phyloP scores from a whole-genome alignment of 2,113 vertebrate genomes.

The Aphyosemion australe region DNA sequence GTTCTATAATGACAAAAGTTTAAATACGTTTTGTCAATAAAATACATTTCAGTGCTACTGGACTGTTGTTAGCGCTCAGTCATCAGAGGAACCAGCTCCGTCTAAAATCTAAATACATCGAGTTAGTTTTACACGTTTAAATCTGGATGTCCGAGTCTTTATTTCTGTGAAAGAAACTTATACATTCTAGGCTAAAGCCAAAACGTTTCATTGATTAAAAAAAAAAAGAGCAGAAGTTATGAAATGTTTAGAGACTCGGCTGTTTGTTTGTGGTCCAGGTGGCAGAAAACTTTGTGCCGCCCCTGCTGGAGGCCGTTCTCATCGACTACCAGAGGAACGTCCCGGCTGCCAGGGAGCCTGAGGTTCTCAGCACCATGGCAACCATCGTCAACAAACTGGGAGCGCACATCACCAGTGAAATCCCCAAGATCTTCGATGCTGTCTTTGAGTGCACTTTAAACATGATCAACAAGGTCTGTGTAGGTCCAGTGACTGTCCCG shows the following conservation, averaged over 20 bases:
- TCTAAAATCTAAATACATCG: too few species aligned
- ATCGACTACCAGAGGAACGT: conserved; percentile 99
- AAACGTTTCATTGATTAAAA: too few species aligned
- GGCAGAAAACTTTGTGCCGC: conserved; percentile 98
- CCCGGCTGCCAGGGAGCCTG: conserved; percentile 94
- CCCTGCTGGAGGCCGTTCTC: conserved; percentile 95
- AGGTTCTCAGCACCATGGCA: conserved; percentile 99
- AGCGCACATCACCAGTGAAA: conserved; percentile 96
- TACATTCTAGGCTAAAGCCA: too few species aligned
- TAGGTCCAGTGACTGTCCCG: background rate
- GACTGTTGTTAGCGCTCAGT: too few species aligned
- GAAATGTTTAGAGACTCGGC: background rate
- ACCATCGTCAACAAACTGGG: conserved; percentile 99
- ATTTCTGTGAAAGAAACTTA: too few species aligned
- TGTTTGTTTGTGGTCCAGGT: conserved; percentile 78
- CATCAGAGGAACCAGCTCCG: too few species aligned
- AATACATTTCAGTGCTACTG: too few species aligned
- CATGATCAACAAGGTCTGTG: conserved; percentile 96
- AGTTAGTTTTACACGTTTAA: too few species aligned
- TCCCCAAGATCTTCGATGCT: conserved; percentile 99
- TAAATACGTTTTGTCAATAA: too few species aligned
- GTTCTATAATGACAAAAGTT: background rate
- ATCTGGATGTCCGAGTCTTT: too few species aligned
- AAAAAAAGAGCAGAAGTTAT: too few species aligned
- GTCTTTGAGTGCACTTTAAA: conserved; percentile 99